These are phyloP conservation scores for Chlamydotis undulata DNA, from an alignment of 2,113 vertebrate genomes.

Conservation along the genomic window DNA sequence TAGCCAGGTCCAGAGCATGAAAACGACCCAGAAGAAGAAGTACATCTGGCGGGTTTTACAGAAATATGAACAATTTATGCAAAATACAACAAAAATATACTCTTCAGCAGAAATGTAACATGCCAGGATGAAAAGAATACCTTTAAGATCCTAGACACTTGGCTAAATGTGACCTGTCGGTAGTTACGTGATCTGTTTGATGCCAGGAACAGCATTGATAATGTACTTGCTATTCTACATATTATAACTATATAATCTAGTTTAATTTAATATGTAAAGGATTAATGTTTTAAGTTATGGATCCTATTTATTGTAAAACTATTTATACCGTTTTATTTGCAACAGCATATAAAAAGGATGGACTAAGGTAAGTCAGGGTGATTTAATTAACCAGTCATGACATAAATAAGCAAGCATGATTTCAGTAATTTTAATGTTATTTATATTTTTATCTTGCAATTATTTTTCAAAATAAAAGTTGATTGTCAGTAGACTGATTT, in stretches of 20 bases:
- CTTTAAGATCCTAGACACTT: background rate
- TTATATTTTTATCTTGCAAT: background rate
- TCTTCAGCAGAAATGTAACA: background rate
- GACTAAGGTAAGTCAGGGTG: background rate
- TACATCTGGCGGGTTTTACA: background rate
- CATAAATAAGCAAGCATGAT: background rate
- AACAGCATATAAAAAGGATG: background rate
- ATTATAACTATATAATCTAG: background rate
- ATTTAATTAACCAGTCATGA: background rate
- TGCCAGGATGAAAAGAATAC: background rate
- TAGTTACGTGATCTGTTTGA: background rate
- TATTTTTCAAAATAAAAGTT: background rate
- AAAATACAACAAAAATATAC: rapidly evolving
- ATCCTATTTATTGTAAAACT: constrained; percentile 13
- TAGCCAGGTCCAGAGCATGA: rapidly evolving
- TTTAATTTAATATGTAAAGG: constrained; percentile 35
- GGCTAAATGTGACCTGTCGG: background rate
- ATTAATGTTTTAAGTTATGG: constrained; percentile 1
- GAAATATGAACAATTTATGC: background rate
- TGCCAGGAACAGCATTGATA: background rate
- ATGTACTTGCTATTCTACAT: background rate
- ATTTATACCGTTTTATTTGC: constrained; percentile 9
- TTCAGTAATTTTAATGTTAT: background rate
- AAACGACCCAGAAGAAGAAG: rapidly evolving
- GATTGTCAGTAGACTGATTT: background rate